Percentiles rank a stretch among this genome's conserved stretches.
Conservation (phyloP, 2,797 vertebrate species). For the Toxotes lorentzi region DNA sequence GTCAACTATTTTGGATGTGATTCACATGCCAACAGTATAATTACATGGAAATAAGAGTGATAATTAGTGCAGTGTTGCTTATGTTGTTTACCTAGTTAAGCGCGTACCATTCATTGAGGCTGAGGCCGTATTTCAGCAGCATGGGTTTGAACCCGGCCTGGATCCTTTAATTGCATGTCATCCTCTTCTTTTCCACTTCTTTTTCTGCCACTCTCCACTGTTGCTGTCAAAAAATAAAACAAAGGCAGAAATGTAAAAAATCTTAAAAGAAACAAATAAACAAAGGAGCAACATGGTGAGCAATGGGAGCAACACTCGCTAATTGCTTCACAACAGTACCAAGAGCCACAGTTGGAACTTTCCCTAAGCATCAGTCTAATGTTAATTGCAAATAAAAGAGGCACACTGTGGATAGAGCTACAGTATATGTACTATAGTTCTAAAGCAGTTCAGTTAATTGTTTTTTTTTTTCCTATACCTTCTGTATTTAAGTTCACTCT, state of each 20-base stretch:
- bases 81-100: too few relatives aligned
- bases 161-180: too few relatives aligned
- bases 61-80: not conserved
- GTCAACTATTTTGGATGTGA: not conserved
- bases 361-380: conserved; percentile 4
- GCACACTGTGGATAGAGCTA: not conserved
- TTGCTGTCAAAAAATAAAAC: too few relatives aligned
- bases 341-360: conserved; percentile 12
- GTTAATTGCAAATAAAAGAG: conserved; percentile 25
- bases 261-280: not conserved
- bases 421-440: not conserved
- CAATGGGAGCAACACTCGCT: conserved; percentile 15
- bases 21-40: not conserved
- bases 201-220: too few relatives aligned
- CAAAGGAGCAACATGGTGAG: conserved; percentile 4
- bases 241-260: too few relatives aligned
- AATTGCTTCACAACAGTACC: conserved; percentile 22
- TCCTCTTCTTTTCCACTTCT: too few relatives aligned
- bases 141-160: too few relatives aligned
- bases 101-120: too few relatives aligned
- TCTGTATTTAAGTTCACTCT: not conserved
- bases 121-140: too few relatives aligned
- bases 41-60: not conserved
- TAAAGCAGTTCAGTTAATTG: not conserved
- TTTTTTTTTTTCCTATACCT: not conserved